Percentiles rank a stretch among this genome's conserved stretches.
These are phyloP conservation scores for Lutjanus argentimaculatus DNA, from an alignment of 2,797 vertebrate species.

Conservation along the genomic window DNA sequence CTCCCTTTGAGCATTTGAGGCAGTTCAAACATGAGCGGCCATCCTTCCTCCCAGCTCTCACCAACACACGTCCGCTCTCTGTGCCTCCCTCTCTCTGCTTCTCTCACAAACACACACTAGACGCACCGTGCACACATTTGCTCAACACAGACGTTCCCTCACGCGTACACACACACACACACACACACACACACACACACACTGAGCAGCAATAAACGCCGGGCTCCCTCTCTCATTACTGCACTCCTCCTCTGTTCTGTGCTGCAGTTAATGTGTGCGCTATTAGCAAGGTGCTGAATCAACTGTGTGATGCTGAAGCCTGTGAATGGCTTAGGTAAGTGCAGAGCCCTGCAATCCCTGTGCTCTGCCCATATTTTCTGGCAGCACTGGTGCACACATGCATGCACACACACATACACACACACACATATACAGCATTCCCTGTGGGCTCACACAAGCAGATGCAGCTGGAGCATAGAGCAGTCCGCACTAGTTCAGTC, in stretches of 20 bases:
- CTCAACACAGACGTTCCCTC: slow-evolving; percentile 62
- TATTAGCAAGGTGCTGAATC: slow-evolving; percentile 83
- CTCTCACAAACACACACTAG: slow-evolving; percentile 69
- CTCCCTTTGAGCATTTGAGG: slow-evolving; percentile 73
- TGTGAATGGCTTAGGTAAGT: slow-evolving; percentile 73
- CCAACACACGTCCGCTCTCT: slow-evolving; percentile 78
- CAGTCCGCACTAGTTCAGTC: slow-evolving; percentile 70
- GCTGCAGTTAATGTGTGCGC: slow-evolving; percentile 80
- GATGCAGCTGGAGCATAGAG: slow-evolving; percentile 79
- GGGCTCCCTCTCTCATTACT: slow-evolving; percentile 47
- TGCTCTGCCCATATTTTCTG: slow-evolving; percentile 67
- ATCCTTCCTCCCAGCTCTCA: slow-evolving; percentile 83
- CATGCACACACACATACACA: slow-evolving; percentile 30
- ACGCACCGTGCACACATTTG: slow-evolving; percentile 76
- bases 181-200: slow-evolving; percentile 24
- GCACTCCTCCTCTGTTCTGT: slow-evolving; percentile 76
- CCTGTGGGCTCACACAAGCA: slow-evolving; percentile 72
- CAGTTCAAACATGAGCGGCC: slow-evolving; percentile 83
- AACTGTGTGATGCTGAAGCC: slow-evolving; percentile 77
- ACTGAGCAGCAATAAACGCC: slow-evolving; percentile 29
- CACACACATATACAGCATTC: slow-evolving; percentile 44
- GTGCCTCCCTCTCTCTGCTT: slow-evolving; percentile 39
- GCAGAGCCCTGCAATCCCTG: slow-evolving; percentile 76
- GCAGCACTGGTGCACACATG: slow-evolving; percentile 51
- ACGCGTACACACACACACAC: slow-evolving; percentile 42